Base-by-base conservation (phyloP, 2,888 invertebrate species). In the Ditula angustiorana region DNA sequence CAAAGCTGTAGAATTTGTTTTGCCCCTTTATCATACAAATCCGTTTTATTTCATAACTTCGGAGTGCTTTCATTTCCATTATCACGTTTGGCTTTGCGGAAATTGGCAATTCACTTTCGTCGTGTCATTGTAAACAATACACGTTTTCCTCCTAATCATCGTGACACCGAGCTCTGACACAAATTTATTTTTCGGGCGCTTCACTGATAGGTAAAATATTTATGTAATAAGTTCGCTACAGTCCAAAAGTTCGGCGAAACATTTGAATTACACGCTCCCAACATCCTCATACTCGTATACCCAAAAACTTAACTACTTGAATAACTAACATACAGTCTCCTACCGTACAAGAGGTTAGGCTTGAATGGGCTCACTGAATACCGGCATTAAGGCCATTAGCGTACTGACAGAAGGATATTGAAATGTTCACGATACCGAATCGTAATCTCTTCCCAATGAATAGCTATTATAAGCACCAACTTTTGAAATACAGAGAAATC, bases 51-150 rank as follows among this genome's bases (percentile, higher is more conserved):
- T 63, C 50, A 49, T 63, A 57, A 57, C 47, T 56, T 56, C 26
- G 37, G 23, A 53, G 53, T 53, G 63, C 57, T 63, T 57, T 58
- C 49, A 50, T 49, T 63, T 58, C 33, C 57, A 63, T 63, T 57
- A 63, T 63, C 57, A 58, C 63, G 44, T 63, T 50, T 50, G 57
- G 44, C 41, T 61, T 61, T 61, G 33, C 50, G 63, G 63, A 63
- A 63, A 63, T 63, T 63, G 57, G 63, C 63, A 63, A 63, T 63
- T 50, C 57, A 58, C 57, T 58, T 57, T 63, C 33, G 50, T 41
- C 57, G 52, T 63, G 57, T 57, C 62, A 63, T 16, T 63, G 63
- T 30, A 58, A 57, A 58, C 57, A 44, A 63, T 58, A 41, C 24
- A 33, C 57, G 35, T 47, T 61, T 55, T 37, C n/a, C 26, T 55